These are phyloP conservation scores for Cenopis cana DNA, from an alignment of 2,888 invertebrate species.

Conservation along the genomic window DNA sequence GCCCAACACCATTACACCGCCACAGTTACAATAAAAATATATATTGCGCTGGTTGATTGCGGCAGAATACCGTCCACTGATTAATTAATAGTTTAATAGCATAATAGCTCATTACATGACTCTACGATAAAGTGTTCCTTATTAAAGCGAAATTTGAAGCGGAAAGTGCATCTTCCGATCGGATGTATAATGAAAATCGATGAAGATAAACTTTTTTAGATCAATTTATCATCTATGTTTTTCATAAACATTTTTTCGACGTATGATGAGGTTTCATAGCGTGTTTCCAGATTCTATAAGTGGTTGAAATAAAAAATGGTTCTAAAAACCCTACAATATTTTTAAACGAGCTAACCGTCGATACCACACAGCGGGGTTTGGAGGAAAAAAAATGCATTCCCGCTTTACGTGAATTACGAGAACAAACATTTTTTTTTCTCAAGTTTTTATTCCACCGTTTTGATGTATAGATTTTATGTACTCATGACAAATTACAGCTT, in stretches of 20 bases:
- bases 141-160: not conserved
- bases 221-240: not conserved
- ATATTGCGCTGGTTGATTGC: not conserved
- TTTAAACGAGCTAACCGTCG: too few relatives aligned
- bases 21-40: slow-evolving; percentile 7
- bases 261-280: too few relatives aligned
- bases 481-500: too few relatives aligned
- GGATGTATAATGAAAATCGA: not conserved
- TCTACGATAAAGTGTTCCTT: not conserved
- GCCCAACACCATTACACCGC: slow-evolving; percentile 32
- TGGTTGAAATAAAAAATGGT: too few relatives aligned
- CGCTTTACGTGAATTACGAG: too few relatives aligned
- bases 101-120: not conserved
- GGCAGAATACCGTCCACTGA: not conserved
- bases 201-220: not conserved
- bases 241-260: not conserved
- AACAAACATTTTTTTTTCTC: too few relatives aligned
- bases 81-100: not conserved
- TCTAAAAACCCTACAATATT: too few relatives aligned
- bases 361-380: too few relatives aligned
- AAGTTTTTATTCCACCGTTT: too few relatives aligned
- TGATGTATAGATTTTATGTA: too few relatives aligned
- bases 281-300: too few relatives aligned
- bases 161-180: not conserved
- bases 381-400: too few relatives aligned